These are phyloP conservation scores for Tragelaphus buxtoni DNA, from an alignment of 2,113 vertebrate species.

Conservation along the genomic window DNA sequence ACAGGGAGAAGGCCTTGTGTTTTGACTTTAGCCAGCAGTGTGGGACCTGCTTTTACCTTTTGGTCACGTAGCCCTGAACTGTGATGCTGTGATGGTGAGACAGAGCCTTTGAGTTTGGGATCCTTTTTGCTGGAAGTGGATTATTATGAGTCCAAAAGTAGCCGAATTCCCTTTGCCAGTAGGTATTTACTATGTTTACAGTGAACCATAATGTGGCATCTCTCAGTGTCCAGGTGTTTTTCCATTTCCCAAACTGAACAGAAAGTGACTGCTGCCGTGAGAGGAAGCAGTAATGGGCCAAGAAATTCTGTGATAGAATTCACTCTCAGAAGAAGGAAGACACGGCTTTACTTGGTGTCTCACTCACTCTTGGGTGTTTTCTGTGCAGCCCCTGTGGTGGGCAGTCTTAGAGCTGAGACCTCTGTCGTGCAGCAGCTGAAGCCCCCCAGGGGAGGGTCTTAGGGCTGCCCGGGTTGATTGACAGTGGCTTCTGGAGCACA, in stretches of 20 bases:
- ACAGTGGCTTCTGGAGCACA: not conserved
- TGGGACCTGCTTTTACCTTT: not conserved
- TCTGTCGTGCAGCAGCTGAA: not conserved
- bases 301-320: not conserved
- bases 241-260: not conserved
- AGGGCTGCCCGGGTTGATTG: not conserved
- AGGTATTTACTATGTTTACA: not conserved
- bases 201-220: not conserved
- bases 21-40: not conserved
- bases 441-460: not conserved
- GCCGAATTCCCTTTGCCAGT: not conserved
- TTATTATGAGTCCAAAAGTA: not conserved
- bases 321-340: not conserved
- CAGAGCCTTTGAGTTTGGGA: not conserved
- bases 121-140: not conserved
- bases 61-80: not conserved
- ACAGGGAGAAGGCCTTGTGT: constrained; percentile 37
- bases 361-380: not conserved
- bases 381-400: not conserved
- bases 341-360: not conserved
- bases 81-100: not conserved
- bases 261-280: not conserved
- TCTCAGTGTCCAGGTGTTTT: not conserved
- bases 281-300: not conserved
- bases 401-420: not conserved